These are phyloP conservation scores for Rhinella marina DNA, from an alignment of 2,797 vertebrate genomes.

Conservation along the genomic window DNA sequence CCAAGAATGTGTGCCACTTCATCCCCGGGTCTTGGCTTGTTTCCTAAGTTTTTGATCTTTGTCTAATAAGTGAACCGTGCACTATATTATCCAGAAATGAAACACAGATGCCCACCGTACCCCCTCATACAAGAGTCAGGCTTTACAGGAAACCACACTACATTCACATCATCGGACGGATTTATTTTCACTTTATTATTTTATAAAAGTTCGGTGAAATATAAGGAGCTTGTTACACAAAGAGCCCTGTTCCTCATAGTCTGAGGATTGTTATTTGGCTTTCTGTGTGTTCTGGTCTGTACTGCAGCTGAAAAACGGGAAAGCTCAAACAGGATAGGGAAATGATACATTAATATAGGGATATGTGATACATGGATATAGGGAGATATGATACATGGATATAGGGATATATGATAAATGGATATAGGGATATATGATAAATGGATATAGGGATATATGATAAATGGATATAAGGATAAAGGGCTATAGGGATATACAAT, in stretches of 20 bases:
- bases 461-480: too few species aligned
- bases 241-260: neutral
- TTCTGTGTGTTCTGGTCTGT: neutral
- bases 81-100: conserved; percentile 11
- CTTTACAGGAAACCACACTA: conserved; percentile 9
- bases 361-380: neutral
- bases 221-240: neutral
- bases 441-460: neutral
- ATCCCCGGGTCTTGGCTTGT: neutral
- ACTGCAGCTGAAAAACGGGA: neutral
- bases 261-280: neutral
- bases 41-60: neutral
- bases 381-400: too few species aligned
- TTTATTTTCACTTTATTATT: conserved; percentile 20
- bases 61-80: neutral
- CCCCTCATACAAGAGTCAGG: too few species aligned
- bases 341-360: too few species aligned
- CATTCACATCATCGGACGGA: neutral
- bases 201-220: conserved; percentile 1
- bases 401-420: neutral
- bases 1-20: neutral
- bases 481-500: too few species aligned
- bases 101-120: neutral
- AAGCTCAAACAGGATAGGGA: neutral
- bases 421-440: too few species aligned